phyloP scores from a whole-genome alignment of 2,797 vertebrate genomes.

The Falco novaeseelandiae region DNA sequence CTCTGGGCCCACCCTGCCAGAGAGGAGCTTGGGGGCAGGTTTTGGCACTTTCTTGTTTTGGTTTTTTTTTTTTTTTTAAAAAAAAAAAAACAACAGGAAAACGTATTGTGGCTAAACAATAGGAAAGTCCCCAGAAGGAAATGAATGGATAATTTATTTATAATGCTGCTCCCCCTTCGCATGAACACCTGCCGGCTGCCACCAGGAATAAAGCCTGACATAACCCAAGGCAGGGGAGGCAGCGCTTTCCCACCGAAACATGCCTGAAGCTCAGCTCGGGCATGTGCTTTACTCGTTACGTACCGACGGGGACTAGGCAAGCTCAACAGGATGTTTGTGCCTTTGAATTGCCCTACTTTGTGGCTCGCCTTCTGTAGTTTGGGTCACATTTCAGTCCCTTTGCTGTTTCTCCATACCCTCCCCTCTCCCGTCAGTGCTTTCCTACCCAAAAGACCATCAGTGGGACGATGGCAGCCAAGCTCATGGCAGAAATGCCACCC shows the following conservation, averaged over 20 bases:
- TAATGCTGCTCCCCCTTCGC: not conserved
- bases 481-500: not conserved
- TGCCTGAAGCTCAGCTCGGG: not conserved
- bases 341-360: not conserved
- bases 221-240: not conserved
- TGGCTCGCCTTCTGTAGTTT: not conserved
- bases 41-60: not conserved
- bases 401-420: not conserved
- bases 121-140: slow-evolving; percentile 60
- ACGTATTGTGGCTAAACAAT: slow-evolving; percentile 40
- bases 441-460: not conserved
- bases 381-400: not conserved
- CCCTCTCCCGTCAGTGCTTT: not conserved
- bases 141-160: slow-evolving; percentile 59
- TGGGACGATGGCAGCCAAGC: not conserved
- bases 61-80: not conserved
- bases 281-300: not conserved
- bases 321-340: slow-evolving; percentile 45
- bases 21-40: not conserved
- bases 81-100: slow-evolving; percentile 18
- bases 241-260: slow-evolving; percentile 4
- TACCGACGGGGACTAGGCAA: not conserved
- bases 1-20: not conserved
- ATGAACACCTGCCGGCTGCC: slow-evolving; percentile 27
- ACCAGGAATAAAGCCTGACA: slow-evolving; percentile 29